Percentiles rank a stretch among this genome's conserved stretches.
phyloP scores from a whole-genome alignment of 2,797 vertebrate species.

The Babyrousa celebensis region DNA sequence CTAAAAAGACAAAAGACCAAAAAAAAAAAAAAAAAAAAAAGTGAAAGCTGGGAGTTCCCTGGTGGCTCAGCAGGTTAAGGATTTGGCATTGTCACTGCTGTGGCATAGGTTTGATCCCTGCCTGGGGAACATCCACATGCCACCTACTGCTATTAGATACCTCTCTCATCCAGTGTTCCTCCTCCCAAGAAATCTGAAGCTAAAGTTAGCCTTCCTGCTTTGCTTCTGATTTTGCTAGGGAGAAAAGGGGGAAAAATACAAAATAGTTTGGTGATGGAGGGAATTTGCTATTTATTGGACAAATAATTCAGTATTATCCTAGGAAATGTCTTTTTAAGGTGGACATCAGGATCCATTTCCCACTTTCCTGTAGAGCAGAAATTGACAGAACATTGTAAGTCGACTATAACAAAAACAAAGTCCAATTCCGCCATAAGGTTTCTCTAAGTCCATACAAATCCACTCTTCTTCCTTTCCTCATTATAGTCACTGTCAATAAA shows the following conservation, averaged over 20 bases:
- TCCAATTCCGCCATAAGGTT: neutral
- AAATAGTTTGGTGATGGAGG: neutral
- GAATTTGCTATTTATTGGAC: neutral
- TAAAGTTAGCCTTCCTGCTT: conserved; percentile 51
- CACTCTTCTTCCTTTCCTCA: neutral
- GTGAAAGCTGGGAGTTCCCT: no score
- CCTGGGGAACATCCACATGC: neutral
- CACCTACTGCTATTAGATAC: neutral
- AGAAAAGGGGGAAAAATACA: conserved; percentile 41
- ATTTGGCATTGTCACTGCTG: no score
- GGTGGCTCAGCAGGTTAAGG: no score
- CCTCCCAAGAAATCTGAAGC: conserved; percentile 41
- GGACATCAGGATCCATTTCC: neutral
- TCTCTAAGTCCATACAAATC: conserved; percentile 27
- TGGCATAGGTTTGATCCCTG: no score
- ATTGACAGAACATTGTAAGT: no score
- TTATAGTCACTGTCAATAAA: conserved; percentile 3
- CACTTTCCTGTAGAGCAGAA: no score
- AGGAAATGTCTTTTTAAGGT: conserved; percentile 30
- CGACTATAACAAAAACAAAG: no score
- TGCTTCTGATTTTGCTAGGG: neutral
- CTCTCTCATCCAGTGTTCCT: neutral
- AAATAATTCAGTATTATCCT: conserved; percentile 18
- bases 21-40: no score
- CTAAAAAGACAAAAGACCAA: no score